Base-by-base conservation (phyloP, 2,113 vertebrate species). In the Rhinoptilus africanus region DNA sequence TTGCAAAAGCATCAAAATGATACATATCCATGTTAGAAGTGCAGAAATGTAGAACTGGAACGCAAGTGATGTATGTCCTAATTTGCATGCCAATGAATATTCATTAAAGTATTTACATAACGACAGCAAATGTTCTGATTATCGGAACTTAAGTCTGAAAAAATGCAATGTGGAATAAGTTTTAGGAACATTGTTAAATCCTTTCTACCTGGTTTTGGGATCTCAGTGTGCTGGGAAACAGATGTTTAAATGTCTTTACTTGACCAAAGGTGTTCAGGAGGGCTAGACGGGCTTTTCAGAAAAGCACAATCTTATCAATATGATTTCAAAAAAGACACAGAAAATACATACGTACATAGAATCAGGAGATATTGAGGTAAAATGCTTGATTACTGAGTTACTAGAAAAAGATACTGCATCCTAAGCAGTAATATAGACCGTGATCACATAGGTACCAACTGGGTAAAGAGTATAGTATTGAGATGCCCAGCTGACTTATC, bases 361-460 rank as follows among this genome's bases (percentile, higher is more conserved):
- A 7, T 66, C 48, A 72, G 82, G 93, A 74, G 27, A 20, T 32
- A 26, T 51, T 48, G 9, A 27, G 17, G 19, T 47, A 63, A 85
- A 81, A 67, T 24, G 4, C 66, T 88, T 54, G 56, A 37, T 45
- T 82, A 26, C 7, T 0, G 0, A 6, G 1, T 72, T 85, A 50
- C 0, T 10, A 60, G 60, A 51, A 87, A 47, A 89, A 81, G 23
- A 17, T 24, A 17, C 4, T 59, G 14, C 23, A 21, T 35, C 24
- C 41, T 18, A 86, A 84, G 32, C 12, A 32, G n/a, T 17, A 75
- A 34, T 20, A 57, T 1, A 91, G 34, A 57, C 14, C 54, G 57
- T 51, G 20, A 48, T 28, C n/a, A 75, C 17, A 6, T 2, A 26
- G 6, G 9, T 57, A 45, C 66, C 68, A 57, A 24, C 6, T 20